A percentile compares a stretch with the other conserved stretches of the same genome.
phyloP scores from a whole-genome alignment of 2,888 invertebrate genomes.

The Pandemis corylana region DNA sequence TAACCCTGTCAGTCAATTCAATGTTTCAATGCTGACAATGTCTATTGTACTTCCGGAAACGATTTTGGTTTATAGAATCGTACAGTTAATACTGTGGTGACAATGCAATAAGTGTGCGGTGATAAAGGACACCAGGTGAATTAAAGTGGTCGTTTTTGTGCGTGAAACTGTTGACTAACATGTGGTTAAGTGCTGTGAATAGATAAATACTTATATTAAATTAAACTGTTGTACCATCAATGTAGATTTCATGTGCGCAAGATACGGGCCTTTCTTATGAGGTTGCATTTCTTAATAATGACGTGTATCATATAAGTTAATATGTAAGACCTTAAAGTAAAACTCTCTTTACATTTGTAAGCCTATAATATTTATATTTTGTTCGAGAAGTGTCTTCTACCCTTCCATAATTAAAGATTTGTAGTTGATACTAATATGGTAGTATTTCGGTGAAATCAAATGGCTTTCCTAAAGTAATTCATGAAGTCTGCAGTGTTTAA shows the following conservation, averaged over 20 bases:
- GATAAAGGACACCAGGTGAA: slow-evolving; percentile 67
- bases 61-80: slow-evolving; percentile 41
- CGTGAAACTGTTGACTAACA: slow-evolving; percentile 79
- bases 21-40: slow-evolving; percentile 28
- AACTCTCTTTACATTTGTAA: slow-evolving; percentile 83
- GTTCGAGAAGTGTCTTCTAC: slow-evolving; percentile 75
- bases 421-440: slow-evolving; percentile 78
- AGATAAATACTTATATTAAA: slow-evolving; percentile 76
- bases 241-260: slow-evolving; percentile 72
- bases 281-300: slow-evolving; percentile 80
- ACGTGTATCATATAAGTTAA: slow-evolving; percentile 78
- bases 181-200: slow-evolving; percentile 85
- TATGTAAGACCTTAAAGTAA: slow-evolving; percentile 78
- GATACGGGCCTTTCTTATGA: slow-evolving; percentile 69
- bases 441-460: slow-evolving; percentile 72
- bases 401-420: slow-evolving; percentile 78
- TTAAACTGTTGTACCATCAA: slow-evolving; percentile 81
- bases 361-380: slow-evolving; percentile 81
- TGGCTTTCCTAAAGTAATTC: slow-evolving; percentile 72
- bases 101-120: slow-evolving; percentile 74
- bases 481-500: slow-evolving; percentile 72
- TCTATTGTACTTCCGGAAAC: slow-evolving; percentile 29
- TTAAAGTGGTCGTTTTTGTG: slow-evolving; percentile 73
- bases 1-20: slow-evolving; percentile 38
- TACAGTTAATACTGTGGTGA: slow-evolving; percentile 64